phyloP scores from a whole-genome alignment of 2,797 vertebrate species.

The Xerus rutilus region DNA sequence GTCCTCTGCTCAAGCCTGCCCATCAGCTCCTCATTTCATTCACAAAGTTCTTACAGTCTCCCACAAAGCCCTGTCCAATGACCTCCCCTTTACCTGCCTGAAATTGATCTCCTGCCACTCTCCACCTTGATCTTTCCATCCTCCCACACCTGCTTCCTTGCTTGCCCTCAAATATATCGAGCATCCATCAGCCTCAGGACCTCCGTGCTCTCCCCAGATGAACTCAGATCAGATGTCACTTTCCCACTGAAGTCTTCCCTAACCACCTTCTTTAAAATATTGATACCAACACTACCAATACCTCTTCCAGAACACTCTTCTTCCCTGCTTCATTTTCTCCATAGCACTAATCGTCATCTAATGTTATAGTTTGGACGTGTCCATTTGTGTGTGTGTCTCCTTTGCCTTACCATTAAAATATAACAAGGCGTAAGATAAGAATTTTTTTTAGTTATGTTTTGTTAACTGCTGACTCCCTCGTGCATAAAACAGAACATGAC shows the following conservation, averaged over 20 bases:
- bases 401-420: background rate
- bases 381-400: background rate
- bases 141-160: background rate
- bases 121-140: background rate
- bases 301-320: background rate
- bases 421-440: background rate
- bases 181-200: background rate
- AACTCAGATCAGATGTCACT: background rate
- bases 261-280: background rate
- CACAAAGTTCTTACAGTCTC: background rate
- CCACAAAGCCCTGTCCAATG: background rate
- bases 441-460: slow-evolving; percentile 18
- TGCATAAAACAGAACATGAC: background rate
- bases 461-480: background rate
- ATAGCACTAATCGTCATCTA: background rate
- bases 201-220: background rate
- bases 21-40: background rate
- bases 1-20: background rate
- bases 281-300: background rate
- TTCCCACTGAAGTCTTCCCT: background rate
- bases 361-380: background rate
- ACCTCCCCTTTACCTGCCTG: background rate
- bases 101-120: background rate
- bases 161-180: background rate
- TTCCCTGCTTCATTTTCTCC: background rate